A percentile compares a stretch with the other conserved stretches of the same genome.
These are phyloP conservation scores for Argya squamiceps DNA, from an alignment of 2,797 vertebrate genomes.

Conservation along the genomic window DNA sequence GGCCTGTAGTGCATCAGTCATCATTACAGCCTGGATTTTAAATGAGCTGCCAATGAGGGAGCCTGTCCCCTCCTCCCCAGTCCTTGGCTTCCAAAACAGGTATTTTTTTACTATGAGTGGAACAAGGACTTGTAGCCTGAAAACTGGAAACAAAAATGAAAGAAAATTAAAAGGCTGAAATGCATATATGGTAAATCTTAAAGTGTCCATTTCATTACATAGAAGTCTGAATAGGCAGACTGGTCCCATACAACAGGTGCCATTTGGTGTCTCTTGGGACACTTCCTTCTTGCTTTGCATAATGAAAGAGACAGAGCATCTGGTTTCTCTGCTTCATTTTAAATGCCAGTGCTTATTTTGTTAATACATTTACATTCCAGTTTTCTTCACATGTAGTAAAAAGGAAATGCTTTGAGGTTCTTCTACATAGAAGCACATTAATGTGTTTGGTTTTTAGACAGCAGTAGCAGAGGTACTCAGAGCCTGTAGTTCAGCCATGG, in stretches of 20 bases:
- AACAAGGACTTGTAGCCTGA: background rate
- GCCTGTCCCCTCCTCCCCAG: background rate
- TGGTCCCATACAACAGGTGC: background rate
- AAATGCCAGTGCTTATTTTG: background rate
- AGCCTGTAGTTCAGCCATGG: background rate
- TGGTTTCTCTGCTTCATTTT: slow-evolving; percentile 24
- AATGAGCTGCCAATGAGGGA: background rate
- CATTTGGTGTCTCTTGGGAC: background rate
- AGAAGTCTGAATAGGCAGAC: background rate
- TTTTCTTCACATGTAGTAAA: background rate
- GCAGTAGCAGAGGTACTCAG: background rate
- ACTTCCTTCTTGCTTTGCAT: background rate
- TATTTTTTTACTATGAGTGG: background rate
- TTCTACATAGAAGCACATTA: background rate
- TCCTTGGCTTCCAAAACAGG: background rate
- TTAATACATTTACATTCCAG: background rate
- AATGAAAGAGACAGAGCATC: background rate
- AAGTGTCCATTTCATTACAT: background rate
- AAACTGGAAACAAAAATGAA: background rate
- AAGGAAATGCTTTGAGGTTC: background rate
- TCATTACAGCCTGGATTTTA: background rate
- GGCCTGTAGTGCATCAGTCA: background rate
- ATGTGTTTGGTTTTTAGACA: background rate
- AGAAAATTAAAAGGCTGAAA: background rate
- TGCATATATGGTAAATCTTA: background rate